A percentile compares a stretch with the other conserved stretches of the same genome.
phyloP scores from a whole-genome alignment of 2,888 invertebrate genomes.

The Cephus runcator region DNA sequence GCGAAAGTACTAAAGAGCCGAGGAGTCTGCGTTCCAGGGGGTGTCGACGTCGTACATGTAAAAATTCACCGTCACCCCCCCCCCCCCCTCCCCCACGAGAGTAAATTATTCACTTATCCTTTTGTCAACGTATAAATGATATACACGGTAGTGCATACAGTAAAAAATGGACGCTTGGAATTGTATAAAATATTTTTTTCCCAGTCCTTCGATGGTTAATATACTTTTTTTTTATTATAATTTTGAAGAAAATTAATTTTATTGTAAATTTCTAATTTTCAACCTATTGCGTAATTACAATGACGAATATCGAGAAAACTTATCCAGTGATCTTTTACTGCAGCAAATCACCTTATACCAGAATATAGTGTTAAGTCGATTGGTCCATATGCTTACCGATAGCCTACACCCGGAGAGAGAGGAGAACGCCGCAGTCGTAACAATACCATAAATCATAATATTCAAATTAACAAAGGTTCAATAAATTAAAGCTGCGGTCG shows the following conservation, averaged over 20 bases:
- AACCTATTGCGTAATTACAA: neutral
- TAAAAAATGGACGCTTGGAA: neutral
- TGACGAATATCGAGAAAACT: neutral
- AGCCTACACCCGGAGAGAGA: slow-evolving; percentile 3
- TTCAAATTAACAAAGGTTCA: slow-evolving; percentile 49
- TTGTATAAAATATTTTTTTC: neutral
- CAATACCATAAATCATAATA: slow-evolving; percentile 48
- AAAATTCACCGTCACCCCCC: neutral
- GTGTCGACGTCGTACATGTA: neutral
- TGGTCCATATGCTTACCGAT: neutral
- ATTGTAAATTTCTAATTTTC: neutral
- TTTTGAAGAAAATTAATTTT: too few relatives aligned
- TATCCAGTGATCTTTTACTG: neutral
- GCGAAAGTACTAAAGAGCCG: slow-evolving; percentile 22
- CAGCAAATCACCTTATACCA: neutral
- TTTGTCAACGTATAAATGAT: neutral
- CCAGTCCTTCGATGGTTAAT: neutral
- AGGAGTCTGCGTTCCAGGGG: slow-evolving; percentile 17
- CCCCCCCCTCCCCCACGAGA: neutral
- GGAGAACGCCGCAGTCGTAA: slow-evolving; percentile 36
- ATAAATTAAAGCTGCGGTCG: slow-evolving; percentile 46
- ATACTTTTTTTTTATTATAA: too few relatives aligned
- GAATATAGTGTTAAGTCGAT: neutral
- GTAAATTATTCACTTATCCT: neutral
- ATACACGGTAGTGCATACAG: neutral